Base-by-base conservation (phyloP, 92 coral and sea anemone genomes). In the Nematostella vectensis region DNA sequence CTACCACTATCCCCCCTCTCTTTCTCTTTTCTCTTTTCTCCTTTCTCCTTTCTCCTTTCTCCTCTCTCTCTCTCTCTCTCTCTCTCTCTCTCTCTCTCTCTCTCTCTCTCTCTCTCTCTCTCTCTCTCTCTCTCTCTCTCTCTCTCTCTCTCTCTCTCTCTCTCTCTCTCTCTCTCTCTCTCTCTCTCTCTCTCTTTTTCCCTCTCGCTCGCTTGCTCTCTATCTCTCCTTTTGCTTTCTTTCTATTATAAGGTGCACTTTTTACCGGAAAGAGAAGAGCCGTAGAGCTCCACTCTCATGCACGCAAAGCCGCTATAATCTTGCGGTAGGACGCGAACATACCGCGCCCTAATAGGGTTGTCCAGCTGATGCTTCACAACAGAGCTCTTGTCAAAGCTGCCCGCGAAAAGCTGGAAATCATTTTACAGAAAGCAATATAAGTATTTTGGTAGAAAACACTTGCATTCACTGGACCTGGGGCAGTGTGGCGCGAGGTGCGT, bases 61-160 rank as follows among this genome's bases (percentile, higher is more conserved):
- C n/a, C n/a, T n/a, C n/a, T n/a, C n/a, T n/a, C n/a, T n/a, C n/a
- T n/a, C n/a, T n/a, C n/a, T n/a, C n/a, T n/a, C n/a, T n/a, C n/a
- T n/a, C n/a, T n/a, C n/a, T n/a, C n/a, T n/a, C n/a, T n/a, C n/a
- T n/a, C n/a, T 43, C 49, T 43, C 49, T 2, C 49, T 2, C 49
- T 43, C 49, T 43, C 49, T n/a, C 50, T 45, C 50, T 45, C 50
- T 6, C 50, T 45, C 50, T 45, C 50, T 18, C 50, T 6, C 50
- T 45, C 50, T 4, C 50, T 45, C 50, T 6, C 50, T 4, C 50
- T 45, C 50, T 6, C 50, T 4, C 50, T 6, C 50, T 6, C 50
- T 4, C 50, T 45, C 50, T 6, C 50, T 18, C 50, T 45, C 50
- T 45, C 50, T 18, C 50, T 45, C 50, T 45, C 50, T 18, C 50